Evolutionary conservation across 2,113 vertebrate species (phyloP), one percentile per base, ranked within the genome.

Genomic region (Nesogale talazaci): DNA sequence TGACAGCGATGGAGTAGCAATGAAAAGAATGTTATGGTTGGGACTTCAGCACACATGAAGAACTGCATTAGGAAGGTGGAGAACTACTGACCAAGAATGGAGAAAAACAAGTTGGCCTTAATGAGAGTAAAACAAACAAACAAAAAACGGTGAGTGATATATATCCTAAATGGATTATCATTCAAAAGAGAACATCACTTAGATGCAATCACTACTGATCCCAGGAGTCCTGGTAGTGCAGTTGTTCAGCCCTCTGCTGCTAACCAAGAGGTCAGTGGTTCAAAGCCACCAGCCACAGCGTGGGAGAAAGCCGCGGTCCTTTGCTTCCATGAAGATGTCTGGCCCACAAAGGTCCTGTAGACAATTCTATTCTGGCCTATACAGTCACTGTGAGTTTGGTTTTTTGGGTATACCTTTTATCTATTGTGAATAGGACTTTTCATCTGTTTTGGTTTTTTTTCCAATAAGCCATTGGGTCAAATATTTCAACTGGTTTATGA

Each of bases 181-280:
- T 63, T 29, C 46, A 86, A 92, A 93, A 97, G 89, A 29, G 16
- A 65, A 65, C 22, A 36, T n/a, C 16, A n/a, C 65, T 40, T 84
- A 42, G 57, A 40, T 77, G 5, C 40, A 86, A 91, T 36, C 15
- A 31, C 38, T 46, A 22, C 56, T 38, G 52, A 69, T 76, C 70
- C 91, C 69, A 72, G 69, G n/a, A 70, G n/a, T 6, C 31, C n/a
- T 72, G 6, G 15, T 17, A 7, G 69, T 36, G 69, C n/a, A 34
- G n/a, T 72, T 7, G 69, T 7, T 36, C 34, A 34, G n/a, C 8
- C 6, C 7, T 36, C 11, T 1, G 34, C 69, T 72, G 17, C n/a
- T 36, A 72, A 72, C 69, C 8, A 36, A 72, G 34, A 72, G 19
- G 34, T 72, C n/a, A 72, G 69, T 72, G 69, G 69, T 36, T 72